Conservation (phyloP, 2,797 vertebrate species). For the Lagodon rhomboides region DNA sequence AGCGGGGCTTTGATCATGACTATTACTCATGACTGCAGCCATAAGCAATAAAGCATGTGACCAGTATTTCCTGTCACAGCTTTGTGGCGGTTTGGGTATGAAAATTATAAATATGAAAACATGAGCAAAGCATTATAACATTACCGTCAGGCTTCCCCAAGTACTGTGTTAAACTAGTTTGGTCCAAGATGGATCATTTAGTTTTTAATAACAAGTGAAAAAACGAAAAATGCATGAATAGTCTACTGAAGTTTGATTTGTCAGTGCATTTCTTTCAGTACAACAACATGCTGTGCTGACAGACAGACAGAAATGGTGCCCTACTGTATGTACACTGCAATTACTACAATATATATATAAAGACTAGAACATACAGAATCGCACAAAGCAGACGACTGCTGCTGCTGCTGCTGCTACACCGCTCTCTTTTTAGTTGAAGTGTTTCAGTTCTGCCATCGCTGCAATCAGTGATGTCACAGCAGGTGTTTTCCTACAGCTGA, state of each 20-base stretch:
- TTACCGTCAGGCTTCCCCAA: neutral
- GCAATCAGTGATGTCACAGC: constrained; percentile 58
- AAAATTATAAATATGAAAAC: neutral
- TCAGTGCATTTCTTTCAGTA: neutral
- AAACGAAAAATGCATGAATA: neutral
- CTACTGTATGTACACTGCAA: neutral
- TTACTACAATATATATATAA: neutral
- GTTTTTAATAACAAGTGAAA: neutral
- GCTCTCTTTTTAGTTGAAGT: constrained; percentile 11
- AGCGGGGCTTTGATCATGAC: neutral
- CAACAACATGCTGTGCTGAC: neutral
- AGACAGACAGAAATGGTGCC: neutral
- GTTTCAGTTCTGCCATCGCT: constrained; percentile 8
- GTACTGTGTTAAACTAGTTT: neutral
- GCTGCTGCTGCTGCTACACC: constrained; percentile 4
- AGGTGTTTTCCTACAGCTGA: constrained; percentile 35
- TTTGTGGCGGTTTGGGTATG: neutral
- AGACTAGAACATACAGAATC: neutral
- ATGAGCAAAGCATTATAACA: constrained; percentile 12
- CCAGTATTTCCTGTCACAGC: constrained; percentile 21
- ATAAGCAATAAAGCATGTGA: neutral
- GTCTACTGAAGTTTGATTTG: neutral
- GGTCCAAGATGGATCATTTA: too few species aligned
- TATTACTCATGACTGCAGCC: neutral
- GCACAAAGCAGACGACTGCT: constrained; percentile 11